Evolutionary conservation across 1,140 invertebrate species (phyloP).

Genomic region (Leptonema lineaticorne): DNA sequence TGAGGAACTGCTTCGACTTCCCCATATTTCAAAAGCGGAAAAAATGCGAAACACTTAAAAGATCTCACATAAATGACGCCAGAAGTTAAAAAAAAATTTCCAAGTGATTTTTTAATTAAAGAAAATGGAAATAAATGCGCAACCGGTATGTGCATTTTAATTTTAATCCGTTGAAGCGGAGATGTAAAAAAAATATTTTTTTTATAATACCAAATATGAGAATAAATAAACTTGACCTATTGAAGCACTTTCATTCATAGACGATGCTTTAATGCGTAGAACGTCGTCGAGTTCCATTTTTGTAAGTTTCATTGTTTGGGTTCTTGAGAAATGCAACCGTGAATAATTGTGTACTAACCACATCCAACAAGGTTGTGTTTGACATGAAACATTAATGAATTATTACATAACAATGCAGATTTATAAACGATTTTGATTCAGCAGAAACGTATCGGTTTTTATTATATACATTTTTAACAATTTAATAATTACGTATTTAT

Average conservation of each 20-base stretch:
- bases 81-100: neutral
- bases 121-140: conserved; percentile 3
- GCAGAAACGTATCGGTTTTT: too few relatives aligned
- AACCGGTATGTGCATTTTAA: too few relatives aligned
- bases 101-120: too few relatives aligned
- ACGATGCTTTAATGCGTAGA: neutral
- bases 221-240: conserved; percentile 18
- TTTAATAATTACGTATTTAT: too few relatives aligned
- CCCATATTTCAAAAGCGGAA: neutral
- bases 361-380: neutral
- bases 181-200: neutral
- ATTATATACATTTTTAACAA: too few relatives aligned
- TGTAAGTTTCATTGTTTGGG: conserved; percentile 10
- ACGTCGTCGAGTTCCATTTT: conserved; percentile 1
- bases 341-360: conserved; percentile 2
- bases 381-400: too few relatives aligned
- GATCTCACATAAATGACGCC: neutral
- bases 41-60: conserved; percentile 1
- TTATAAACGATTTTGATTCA: too few relatives aligned
- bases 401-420: too few relatives aligned
- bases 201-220: neutral
- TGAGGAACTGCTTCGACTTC: neutral
- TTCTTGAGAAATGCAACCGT: conserved; percentile 19
- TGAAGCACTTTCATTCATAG: conserved; percentile 11
- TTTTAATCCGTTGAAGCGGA: too few relatives aligned